Conservation (phyloP, 2,888 invertebrate genomes). For the Platerodrilus igneus region DNA sequence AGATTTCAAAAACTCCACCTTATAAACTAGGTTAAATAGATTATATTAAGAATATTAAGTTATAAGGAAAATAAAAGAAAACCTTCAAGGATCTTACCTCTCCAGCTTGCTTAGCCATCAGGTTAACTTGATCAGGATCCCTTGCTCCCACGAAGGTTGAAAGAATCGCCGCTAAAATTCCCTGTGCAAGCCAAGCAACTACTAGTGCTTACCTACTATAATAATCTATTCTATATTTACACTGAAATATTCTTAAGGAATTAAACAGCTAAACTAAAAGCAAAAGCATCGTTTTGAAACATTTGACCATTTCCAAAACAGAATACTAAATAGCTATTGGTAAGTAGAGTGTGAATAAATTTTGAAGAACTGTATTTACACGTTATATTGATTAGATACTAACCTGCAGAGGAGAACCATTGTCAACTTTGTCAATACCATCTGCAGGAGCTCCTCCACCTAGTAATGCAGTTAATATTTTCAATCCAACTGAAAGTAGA, state of each 20-base stretch:
- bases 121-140: constrained; percentile 88
- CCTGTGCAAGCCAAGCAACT: constrained; percentile 60
- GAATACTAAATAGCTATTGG: background rate
- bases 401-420: constrained; percentile 88
- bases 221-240: constrained; percentile 18
- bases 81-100: too few relatives aligned
- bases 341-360: background rate
- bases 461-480: constrained; percentile 78
- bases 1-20: too few relatives aligned
- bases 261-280: constrained; percentile 21
- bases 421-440: constrained; percentile 87
- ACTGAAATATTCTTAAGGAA: constrained; percentile 11
- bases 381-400: constrained; percentile 22
- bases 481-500: constrained; percentile 77
- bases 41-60: too few relatives aligned
- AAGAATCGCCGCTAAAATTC: constrained; percentile 87
- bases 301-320: constrained; percentile 7
- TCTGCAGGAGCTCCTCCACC: constrained; percentile 73
- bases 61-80: too few relatives aligned
- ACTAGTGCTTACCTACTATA: constrained; percentile 24
- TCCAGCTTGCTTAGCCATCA: constrained; percentile 92
- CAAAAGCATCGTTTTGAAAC: constrained; percentile 15
- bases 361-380: constrained; percentile 5
- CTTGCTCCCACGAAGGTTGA: constrained; percentile 85
- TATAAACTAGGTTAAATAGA: too few relatives aligned